Evolutionary conservation across 1,140 invertebrate genomes (phyloP).

Genomic region (Idris sp.): DNA sequence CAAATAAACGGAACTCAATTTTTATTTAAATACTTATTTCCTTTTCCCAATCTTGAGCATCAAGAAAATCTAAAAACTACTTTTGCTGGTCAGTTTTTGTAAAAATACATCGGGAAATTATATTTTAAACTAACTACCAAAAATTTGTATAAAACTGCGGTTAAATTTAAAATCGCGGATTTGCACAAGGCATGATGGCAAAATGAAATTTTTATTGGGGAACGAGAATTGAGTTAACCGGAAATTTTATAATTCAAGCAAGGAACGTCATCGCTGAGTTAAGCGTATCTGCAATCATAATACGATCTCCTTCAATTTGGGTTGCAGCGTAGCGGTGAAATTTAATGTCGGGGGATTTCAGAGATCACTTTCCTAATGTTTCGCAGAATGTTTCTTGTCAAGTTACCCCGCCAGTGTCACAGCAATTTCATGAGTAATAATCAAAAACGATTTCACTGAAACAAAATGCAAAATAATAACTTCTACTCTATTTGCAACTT

Average conservation of each 20-base stretch:
- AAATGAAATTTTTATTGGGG: no score
- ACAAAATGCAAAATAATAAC: no score
- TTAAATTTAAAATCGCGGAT: no score
- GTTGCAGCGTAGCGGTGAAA: constrained; percentile 29
- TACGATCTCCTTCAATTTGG: constrained; percentile 45
- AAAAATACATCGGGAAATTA: constrained; percentile 22
- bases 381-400: constrained; percentile 29
- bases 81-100: constrained; percentile 5
- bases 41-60: no score
- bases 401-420: constrained; percentile 3
- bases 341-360: constrained; percentile 45
- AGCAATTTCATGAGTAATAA: constrained; percentile 61
- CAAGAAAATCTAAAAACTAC: no score
- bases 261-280: constrained; percentile 21
- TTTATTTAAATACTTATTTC: no score
- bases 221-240: no score
- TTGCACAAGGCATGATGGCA: no score
- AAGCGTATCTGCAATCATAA: constrained; percentile 42
- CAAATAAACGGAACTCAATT: no score
- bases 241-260: constrained; percentile 34
- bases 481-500: no score
- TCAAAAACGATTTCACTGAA: constrained; percentile 61
- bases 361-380: constrained; percentile 46
- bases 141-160: constrained; percentile 23
- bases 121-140: constrained; percentile 14